Conservation (phyloP, 1,140 invertebrate genomes). For the Himalopsyche phryganea region DNA sequence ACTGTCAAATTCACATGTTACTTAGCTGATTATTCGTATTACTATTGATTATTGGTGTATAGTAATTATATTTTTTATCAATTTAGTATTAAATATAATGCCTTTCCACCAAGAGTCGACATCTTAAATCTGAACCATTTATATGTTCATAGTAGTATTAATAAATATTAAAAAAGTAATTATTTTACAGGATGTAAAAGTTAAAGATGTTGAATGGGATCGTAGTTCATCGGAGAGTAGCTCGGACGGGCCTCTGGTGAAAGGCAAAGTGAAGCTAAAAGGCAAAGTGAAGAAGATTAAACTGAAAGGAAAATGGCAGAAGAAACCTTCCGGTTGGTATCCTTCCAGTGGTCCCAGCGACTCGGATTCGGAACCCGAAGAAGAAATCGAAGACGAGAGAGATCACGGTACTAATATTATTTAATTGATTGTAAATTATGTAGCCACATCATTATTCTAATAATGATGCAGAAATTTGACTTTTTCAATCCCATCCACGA, state of each 20-base stretch:
- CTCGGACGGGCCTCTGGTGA: conserved; percentile 40
- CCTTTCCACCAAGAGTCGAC: no score
- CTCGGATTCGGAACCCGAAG: conserved; percentile 58
- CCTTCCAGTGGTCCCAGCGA: conserved; percentile 63
- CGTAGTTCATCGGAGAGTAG: conserved; percentile 19
- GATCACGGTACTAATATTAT: not conserved
- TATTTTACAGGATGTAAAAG: conserved; percentile 29
- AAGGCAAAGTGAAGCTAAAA: conserved; percentile 40
- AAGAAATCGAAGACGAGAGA: conserved; percentile 43
- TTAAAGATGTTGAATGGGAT: conserved; percentile 21
- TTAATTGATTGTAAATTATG: not conserved
- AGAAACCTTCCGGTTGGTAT: conserved; percentile 65
- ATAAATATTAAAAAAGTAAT: no score
- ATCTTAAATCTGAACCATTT: no score
- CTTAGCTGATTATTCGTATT: no score
- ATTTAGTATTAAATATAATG: no score
- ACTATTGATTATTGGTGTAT: no score
- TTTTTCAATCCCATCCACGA: no score
- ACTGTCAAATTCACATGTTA: no score
- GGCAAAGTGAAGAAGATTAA: conserved; percentile 57
- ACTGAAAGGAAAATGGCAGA: conserved; percentile 56
- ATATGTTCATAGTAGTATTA: no score
- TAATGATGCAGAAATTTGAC: no score
- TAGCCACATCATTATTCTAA: conserved; percentile 9
- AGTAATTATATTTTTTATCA: no score